Conservation (phyloP, 92 coral and sea anemone species). For the Parazoanthus atlanticus region DNA sequence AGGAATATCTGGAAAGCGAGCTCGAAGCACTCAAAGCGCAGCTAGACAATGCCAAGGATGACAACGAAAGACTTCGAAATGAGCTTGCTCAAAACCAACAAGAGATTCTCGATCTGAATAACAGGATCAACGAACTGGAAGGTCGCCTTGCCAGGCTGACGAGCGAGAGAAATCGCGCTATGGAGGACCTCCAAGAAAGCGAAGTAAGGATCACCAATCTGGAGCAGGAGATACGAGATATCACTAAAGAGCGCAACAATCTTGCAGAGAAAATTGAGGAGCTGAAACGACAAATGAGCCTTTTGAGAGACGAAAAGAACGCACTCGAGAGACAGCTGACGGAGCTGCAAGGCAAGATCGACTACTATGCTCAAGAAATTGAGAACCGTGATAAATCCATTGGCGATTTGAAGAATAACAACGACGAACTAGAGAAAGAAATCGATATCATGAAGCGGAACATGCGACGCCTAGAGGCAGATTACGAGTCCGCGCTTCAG, state of each 20-base stretch:
- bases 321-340: conserved; percentile 77
- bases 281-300: conserved; percentile 65
- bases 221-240: conserved; percentile 86
- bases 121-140: conserved; percentile 84
- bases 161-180: conserved; percentile 88
- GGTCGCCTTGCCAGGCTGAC: conserved; percentile 77
- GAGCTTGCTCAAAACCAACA: conserved; percentile 66
- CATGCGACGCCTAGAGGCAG: conserved; percentile 88
- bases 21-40: conserved; percentile 73
- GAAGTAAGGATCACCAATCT: conserved; percentile 68
- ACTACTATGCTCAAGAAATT: conserved; percentile 77
- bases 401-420: conserved; percentile 72
- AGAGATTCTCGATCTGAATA: conserved; percentile 77
- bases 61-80: conserved; percentile 69
- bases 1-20: conserved; percentile 77
- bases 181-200: conserved; percentile 78
- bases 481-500: conserved; percentile 85
- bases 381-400: conserved; percentile 85
- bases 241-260: conserved; percentile 74
- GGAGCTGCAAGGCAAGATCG: conserved; percentile 88
- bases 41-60: conserved; percentile 67
- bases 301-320: conserved; percentile 83
- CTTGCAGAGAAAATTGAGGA: conserved; percentile 88
- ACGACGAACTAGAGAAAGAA: conserved; percentile 84
- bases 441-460: conserved; percentile 85